These are phyloP conservation scores for Myoxocephalus aenaeus DNA, from an alignment of 2,797 vertebrate genomes.

Conservation along the genomic window DNA sequence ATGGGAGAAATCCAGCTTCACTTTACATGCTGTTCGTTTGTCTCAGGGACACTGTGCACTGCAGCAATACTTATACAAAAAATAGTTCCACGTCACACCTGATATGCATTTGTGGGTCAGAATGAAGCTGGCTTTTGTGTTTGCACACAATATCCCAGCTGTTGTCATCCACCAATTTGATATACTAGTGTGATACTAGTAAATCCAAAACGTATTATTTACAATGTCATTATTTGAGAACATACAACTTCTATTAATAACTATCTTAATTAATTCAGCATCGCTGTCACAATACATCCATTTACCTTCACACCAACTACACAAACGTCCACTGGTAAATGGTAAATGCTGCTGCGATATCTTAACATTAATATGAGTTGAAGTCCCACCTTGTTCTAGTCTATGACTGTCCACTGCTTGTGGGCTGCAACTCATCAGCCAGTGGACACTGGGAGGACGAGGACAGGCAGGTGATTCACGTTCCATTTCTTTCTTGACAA, in stretches of 20 bases:
- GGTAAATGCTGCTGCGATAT: not conserved
- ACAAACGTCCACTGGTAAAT: not conserved
- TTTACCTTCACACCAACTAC: not conserved
- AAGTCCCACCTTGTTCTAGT: not conserved
- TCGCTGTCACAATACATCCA: not conserved
- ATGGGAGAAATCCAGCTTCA: not conserved
- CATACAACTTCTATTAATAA: not conserved
- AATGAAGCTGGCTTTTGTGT: not conserved
- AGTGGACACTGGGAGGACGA: conserved; percentile 8
- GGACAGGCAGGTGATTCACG: conserved; percentile 23
- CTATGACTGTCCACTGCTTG: not conserved
- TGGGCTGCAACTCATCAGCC: conserved; percentile 4
- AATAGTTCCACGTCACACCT: not conserved
- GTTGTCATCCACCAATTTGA: not conserved
- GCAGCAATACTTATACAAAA: not conserved
- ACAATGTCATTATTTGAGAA: conserved; percentile 1
- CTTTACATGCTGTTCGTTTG: not conserved
- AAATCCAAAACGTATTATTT: not conserved
- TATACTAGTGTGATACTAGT: not conserved
- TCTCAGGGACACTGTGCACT: not conserved
- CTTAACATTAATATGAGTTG: not conserved
- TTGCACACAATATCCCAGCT: not conserved
- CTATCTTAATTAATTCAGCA: not conserved
- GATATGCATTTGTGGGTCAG: not conserved
- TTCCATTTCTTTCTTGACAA: conserved; percentile 9